These are phyloP conservation scores for Chromoteleia sp. DNA, from an alignment of 2,888 invertebrate species.

Conservation along the genomic window DNA sequence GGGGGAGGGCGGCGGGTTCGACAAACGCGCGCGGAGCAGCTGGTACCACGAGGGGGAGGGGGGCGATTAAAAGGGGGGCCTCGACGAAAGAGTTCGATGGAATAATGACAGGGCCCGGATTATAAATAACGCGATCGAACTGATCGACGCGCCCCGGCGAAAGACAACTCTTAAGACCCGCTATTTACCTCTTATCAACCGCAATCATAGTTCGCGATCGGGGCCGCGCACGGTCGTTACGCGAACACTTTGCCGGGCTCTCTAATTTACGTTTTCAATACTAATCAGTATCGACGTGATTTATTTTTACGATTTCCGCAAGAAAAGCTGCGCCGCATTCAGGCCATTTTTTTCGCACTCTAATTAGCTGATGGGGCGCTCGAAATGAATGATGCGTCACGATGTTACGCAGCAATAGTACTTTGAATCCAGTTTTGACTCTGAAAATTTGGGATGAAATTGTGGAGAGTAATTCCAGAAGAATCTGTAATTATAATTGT, in stretches of 20 bases:
- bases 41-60: slow-evolving; percentile 23
- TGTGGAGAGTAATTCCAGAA: too few relatives aligned
- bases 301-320: slow-evolving; percentile 76
- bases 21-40: slow-evolving; percentile 56
- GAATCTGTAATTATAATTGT: too few relatives aligned
- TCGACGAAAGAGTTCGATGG: slow-evolving; percentile 83
- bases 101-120: slow-evolving; percentile 82
- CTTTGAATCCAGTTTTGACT: too few relatives aligned
- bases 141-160: slow-evolving; percentile 68
- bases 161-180: slow-evolving; percentile 81
- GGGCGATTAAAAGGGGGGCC: slow-evolving; percentile 72
- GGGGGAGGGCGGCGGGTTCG: slow-evolving; percentile 21
- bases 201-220: slow-evolving; percentile 80
- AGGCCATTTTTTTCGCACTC: slow-evolving; percentile 48
- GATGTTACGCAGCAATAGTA: background rate
- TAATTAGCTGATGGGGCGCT: slow-evolving; percentile 44
- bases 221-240: slow-evolving; percentile 74
- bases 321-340: slow-evolving; percentile 53
- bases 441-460: too few relatives aligned
- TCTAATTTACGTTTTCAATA: slow-evolving; percentile 82
- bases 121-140: slow-evolving; percentile 78
- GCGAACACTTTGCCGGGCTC: slow-evolving; percentile 73
- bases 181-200: slow-evolving; percentile 83
- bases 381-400: slow-evolving; percentile 27
- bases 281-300: slow-evolving; percentile 82